Evolutionary conservation across 1,140 invertebrate species (phyloP).

Genomic region (Pseudomyrmex pallidus): DNA sequence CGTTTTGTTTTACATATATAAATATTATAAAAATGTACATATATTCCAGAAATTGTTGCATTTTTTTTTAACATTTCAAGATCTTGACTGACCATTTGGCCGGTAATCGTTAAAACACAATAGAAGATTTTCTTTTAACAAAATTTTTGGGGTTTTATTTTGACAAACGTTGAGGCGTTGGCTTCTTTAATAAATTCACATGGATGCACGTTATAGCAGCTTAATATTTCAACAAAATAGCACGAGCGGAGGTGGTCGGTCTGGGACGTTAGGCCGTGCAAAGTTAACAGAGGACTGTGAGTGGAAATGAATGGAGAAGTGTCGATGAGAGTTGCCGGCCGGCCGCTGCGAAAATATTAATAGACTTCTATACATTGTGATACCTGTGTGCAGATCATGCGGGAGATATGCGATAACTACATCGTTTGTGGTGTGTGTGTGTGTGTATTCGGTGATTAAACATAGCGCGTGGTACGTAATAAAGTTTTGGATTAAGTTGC

Average conservation of each 20-base stretch:
- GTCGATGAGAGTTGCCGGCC: slow-evolving; percentile 33
- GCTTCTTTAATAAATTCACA: neutral
- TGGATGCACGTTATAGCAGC: neutral
- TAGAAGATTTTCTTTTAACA: too few relatives aligned
- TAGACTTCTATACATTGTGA: neutral
- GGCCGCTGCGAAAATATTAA: slow-evolving; percentile 38
- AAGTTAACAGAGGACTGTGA: slow-evolving; percentile 32
- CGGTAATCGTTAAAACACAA: too few relatives aligned
- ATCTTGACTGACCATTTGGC: too few relatives aligned
- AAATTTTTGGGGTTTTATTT: neutral
- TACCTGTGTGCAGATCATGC: neutral
- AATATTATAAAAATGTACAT: neutral
- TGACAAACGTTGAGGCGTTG: neutral
- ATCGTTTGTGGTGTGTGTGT: neutral
- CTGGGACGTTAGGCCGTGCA: slow-evolving; percentile 24
- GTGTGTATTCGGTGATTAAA: neutral
- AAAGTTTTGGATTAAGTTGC: slow-evolving; percentile 20
- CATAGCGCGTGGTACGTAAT: neutral
- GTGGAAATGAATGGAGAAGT: slow-evolving; percentile 37
- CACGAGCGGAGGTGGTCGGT: neutral
- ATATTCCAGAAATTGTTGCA: neutral
- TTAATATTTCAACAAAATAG: slow-evolving; percentile 25
- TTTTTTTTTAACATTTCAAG: too few relatives aligned
- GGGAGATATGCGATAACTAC: neutral
- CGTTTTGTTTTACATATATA: neutral